Evolutionary conservation across 2,113 vertebrate species (phyloP), one percentile per base, ranked within the genome.

Genomic region (Megaptera novaeangliae): DNA sequence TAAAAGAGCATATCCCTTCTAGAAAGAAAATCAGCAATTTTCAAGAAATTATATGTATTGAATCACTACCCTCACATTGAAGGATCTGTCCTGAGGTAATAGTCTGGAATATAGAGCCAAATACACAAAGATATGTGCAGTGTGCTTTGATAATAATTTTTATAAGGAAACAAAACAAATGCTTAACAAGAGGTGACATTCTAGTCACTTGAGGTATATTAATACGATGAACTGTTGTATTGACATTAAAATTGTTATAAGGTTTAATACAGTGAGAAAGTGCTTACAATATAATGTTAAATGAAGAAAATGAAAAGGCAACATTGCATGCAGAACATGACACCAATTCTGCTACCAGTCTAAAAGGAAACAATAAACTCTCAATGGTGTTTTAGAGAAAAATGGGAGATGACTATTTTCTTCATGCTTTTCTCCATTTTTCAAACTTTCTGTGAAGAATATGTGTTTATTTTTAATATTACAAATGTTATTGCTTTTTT

Each of bases 261-360:
- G 41, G 15, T 12, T 72, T 69, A 64, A 85, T 31, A n/a, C 49
- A 44, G 36, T 46, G 72, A 87, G 61, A 68, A 78, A 21, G 15
- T 14, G 20, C 15, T 71, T 34, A 39, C 12, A 5, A 52, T 3
- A 29, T 13, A 15, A 49, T 7, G 5, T 39, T 29, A 46, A 69
- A 74, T 49, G 29, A 34, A 41, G 14, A 20, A 25, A 81, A 25
- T 9, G 29, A 63, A 64, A 44, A 66, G 36, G 61, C n/a, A 13
- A 10, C 29, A 10, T 1, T 31, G 27, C 14, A 4, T 27, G 6
- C 4, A 3, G 12, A 41, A 3, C 4, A 4, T 10, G 21, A 75
- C 0, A 5, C 23, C 75, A n/a, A 5, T 29, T 25, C 9, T 8
- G 27, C 27, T 0, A 11, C 29, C 31, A n/a, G 9, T 2, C 17